phyloP scores from a whole-genome alignment of 2,888 invertebrate genomes.

The Tinea pellionella region DNA sequence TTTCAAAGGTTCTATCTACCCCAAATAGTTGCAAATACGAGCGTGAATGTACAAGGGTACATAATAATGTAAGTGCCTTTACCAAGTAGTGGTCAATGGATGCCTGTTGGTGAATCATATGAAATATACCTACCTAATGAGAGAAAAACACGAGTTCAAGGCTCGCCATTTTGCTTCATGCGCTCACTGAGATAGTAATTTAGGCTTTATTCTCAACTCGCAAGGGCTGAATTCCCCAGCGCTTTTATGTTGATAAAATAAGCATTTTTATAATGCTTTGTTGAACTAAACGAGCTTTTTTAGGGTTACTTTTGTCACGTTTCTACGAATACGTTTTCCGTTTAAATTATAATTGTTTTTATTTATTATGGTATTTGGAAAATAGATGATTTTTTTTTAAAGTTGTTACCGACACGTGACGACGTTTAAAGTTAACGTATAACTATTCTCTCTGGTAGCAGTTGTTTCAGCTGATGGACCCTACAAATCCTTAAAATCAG shows the following conservation, averaged over 20 bases:
- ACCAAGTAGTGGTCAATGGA: not conserved
- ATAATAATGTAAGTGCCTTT: no score
- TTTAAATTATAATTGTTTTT: not conserved
- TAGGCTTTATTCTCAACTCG: not conserved
- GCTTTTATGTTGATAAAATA: not conserved
- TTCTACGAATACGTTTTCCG: not conserved
- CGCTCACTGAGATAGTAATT: not conserved
- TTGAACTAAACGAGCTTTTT: not conserved
- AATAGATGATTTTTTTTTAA: no score
- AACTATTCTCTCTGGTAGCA: no score
- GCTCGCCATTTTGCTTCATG: not conserved
- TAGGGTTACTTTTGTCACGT: not conserved
- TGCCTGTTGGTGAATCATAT: not conserved
- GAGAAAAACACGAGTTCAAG: constrained; percentile 1
- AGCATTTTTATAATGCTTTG: not conserved
- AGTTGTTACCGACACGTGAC: no score
- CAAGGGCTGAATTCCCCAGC: not conserved
- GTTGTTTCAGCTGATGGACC: no score
- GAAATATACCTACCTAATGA: not conserved
- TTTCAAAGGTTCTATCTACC: no score
- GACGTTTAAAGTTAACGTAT: no score
- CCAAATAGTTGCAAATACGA: no score
- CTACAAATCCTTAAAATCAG: no score
- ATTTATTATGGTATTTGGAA: no score
- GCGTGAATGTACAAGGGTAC: no score